Base-by-base conservation (phyloP, 2,113 vertebrate genomes). In the Excalfactoria chinensis region DNA sequence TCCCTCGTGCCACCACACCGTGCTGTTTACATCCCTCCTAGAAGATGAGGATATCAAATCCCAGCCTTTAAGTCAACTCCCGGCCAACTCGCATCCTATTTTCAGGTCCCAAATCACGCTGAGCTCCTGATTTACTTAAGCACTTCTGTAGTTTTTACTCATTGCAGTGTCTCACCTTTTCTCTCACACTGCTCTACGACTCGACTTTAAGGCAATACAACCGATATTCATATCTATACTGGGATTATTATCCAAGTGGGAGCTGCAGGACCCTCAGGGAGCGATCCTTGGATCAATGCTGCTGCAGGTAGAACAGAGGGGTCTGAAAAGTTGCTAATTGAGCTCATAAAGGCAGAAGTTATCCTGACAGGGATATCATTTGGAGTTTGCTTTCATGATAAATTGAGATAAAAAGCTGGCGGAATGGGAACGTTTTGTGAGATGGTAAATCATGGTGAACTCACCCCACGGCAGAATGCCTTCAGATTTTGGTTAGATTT, bases 1-100 rank as follows among this genome's bases (percentile, higher is more conserved):
- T 19, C 4, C 8, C 18, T 63, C n/a, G 35, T 4, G 6, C 4
- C 35, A 5, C 0, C 0, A 3, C 40, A 1, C 68, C 22, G 49
- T 37, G 46, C 55, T 37, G 19, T 22, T 91, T 13, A 4, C 1
- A 0, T 7, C 44, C 58, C 32, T 69, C n/a, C 63, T 13, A 7
- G n/a, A 9, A 15, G 41, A 16, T 37, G 34, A 4, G 6, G 44
- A n/a, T 48, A 67, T 80, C 10, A 43, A 7, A 67, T 23, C 28
- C 37, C 23, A 53, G 30, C 22, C 40, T 60, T 55, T 55, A 68
- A 69, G 41, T 21, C 48, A 23, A 11, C 46, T 3, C 41, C 3
- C 32, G 21, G 3, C 16, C 22, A 51, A 19, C 7, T 6, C 6
- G 3, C 22, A 34, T 13, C n/a, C n/a, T 41, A 10, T 12, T 78